These are phyloP conservation scores for Phoenicopterus ruber DNA, from an alignment of 2,113 vertebrate genomes.

Conservation along the genomic window DNA sequence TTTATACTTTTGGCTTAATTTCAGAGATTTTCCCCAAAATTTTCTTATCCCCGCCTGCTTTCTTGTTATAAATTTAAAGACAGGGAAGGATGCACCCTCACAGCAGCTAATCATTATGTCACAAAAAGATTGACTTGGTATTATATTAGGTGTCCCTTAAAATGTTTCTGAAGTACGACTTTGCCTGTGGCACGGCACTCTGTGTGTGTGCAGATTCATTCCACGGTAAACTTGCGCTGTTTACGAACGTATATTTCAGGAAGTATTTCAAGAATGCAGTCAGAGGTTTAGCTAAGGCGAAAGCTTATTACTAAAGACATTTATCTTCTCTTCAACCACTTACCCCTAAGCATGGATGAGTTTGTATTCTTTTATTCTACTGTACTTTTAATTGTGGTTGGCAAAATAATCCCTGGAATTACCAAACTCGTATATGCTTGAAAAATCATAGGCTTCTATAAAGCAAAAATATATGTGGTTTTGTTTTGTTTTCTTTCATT, in stretches of 20 bases:
- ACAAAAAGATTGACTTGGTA: neutral
- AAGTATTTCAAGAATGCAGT: neutral
- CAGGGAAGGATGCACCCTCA: neutral
- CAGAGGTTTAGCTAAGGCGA: neutral
- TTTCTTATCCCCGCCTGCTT: neutral
- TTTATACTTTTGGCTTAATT: neutral
- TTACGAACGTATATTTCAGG: neutral
- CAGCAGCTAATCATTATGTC: neutral
- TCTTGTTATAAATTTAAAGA: neutral
- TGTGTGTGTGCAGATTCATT: neutral
- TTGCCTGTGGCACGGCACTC: neutral
- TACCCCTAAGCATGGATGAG: neutral
- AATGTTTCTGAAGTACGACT: neutral
- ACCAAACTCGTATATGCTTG: neutral
- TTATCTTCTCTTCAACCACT: neutral
- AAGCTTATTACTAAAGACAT: neutral
- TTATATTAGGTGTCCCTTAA: neutral
- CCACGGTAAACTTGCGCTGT: neutral
- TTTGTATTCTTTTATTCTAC: neutral
- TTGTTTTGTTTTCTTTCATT: neutral
- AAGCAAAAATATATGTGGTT: neutral
- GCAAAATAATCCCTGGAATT: neutral
- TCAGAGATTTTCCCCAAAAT: neutral
- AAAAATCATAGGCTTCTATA: neutral
- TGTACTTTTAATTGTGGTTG: neutral